These are phyloP conservation scores for Rhorus exstirpatorius DNA, from an alignment of 2,888 invertebrate species.

Conservation along the genomic window DNA sequence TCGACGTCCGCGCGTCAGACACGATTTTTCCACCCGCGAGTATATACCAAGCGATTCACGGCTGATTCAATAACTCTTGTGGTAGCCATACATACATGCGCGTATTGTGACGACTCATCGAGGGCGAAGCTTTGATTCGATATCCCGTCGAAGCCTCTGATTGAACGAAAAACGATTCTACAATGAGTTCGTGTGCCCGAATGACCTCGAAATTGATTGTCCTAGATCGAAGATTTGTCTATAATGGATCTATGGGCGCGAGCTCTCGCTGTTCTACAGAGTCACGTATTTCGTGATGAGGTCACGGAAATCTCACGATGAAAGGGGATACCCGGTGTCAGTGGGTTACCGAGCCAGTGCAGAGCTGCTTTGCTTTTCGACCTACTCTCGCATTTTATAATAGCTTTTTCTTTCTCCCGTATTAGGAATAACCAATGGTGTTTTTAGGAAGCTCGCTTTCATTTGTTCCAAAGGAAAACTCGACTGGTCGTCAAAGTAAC, in stretches of 20 bases:
- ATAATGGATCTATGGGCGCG: conserved; percentile 41
- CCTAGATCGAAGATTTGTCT: conserved; percentile 56
- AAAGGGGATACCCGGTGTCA: conserved; percentile 32
- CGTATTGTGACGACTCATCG: conserved; percentile 55
- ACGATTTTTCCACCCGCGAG: not conserved
- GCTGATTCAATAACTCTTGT: conserved; percentile 45
- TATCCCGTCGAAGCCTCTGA: not conserved
- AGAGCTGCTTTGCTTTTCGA: not conserved
- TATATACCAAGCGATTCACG: conserved; percentile 11
- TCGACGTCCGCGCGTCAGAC: not conserved
- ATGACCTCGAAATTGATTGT: conserved; percentile 62
- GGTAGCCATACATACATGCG: conserved; percentile 3
- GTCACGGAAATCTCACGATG: conserved; percentile 43
- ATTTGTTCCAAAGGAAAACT: too few relatives aligned
- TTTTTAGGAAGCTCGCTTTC: too few relatives aligned
- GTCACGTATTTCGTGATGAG: conserved; percentile 56
- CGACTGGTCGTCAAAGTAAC: too few relatives aligned
- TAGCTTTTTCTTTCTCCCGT: too few relatives aligned
- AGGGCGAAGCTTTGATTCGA: conserved; percentile 17
- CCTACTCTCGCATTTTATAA: not conserved
- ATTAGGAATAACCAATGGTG: too few relatives aligned
- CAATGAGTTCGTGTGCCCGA: conserved; percentile 15
- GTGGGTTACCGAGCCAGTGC: conserved; percentile 56
- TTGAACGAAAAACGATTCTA: too few relatives aligned
- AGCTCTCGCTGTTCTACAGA: conserved; percentile 25